phyloP scores from a whole-genome alignment of 2,113 vertebrate genomes.

The Callocephalon fimbriatum region DNA sequence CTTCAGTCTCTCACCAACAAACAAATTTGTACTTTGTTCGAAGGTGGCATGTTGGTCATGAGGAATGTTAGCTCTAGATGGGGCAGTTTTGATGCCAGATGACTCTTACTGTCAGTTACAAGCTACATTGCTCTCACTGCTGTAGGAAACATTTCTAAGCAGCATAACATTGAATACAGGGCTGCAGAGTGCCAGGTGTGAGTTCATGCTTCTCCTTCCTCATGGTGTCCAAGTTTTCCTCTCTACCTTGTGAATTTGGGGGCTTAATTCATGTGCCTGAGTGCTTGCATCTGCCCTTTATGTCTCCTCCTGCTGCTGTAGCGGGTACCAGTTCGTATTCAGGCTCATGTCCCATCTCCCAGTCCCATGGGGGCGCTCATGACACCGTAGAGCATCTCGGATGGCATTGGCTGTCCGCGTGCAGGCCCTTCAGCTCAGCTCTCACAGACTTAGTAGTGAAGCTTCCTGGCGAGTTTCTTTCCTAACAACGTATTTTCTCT shows the following conservation, averaged over 20 bases:
- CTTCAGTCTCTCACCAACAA: neutral
- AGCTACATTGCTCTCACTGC: neutral
- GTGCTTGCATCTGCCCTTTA: neutral
- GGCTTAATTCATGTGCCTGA: neutral
- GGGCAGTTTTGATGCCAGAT: neutral
- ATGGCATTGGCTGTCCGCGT: neutral
- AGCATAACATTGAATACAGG: rapidly evolving
- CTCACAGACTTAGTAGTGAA: neutral
- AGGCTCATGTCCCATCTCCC: neutral
- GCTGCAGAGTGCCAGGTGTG: neutral
- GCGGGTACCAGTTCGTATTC: neutral
- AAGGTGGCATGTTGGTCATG: neutral
- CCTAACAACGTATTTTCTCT: neutral
- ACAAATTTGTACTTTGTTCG: neutral
- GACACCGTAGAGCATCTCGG: neutral
- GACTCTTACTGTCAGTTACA: neutral
- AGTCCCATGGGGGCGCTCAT: rapidly evolving
- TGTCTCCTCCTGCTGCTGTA: neutral
- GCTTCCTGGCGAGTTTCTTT: neutral
- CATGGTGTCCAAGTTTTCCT: neutral
- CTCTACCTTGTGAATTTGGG: neutral
- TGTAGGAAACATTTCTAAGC: neutral
- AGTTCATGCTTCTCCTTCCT: neutral
- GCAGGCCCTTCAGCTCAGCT: neutral
- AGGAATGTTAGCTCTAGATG: constrained; percentile 13